Conservation (phyloP, 2,797 vertebrate genomes). For the Tympanoctomys barrerae region DNA sequence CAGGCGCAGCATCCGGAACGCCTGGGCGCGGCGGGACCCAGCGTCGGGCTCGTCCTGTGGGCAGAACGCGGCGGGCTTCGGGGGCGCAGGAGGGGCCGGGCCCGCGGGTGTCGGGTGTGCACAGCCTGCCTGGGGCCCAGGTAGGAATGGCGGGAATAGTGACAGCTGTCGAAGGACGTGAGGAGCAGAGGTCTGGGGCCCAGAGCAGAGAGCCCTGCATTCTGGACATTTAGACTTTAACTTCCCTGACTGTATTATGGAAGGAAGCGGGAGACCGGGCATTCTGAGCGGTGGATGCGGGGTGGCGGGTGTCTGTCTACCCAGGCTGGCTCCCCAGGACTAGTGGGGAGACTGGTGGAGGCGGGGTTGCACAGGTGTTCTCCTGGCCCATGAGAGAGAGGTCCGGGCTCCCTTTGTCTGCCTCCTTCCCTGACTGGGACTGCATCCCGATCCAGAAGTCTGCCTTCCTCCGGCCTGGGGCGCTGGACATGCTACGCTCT, state of each 20-base stretch:
- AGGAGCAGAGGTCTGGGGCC: background rate
- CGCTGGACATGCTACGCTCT: background rate
- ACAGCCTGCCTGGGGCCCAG: background rate
- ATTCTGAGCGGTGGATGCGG: background rate
- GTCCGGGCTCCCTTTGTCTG: background rate
- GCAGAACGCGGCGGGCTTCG: background rate
- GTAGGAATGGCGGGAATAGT: conserved; percentile 64
- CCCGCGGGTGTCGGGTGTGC: background rate
- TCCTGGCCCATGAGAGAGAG: too few species aligned
- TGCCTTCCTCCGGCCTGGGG: background rate
- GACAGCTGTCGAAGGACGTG: background rate
- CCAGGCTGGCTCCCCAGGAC: background rate
- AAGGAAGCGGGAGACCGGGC: background rate
- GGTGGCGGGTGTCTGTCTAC: background rate
- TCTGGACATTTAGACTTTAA: background rate
- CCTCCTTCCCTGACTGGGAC: background rate
- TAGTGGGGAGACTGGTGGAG: background rate
- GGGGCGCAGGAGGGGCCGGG: background rate
- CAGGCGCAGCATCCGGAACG: background rate
- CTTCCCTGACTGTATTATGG: background rate
- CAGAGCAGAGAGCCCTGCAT: background rate
- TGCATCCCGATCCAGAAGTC: background rate
- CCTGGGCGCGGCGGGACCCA: background rate
- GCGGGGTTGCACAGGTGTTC: background rate
- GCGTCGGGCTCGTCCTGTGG: background rate